Evolutionary conservation across 2,888 invertebrate species (phyloP), one percentile per base, ranked within the genome.

Genomic region (Actias luna): DNA sequence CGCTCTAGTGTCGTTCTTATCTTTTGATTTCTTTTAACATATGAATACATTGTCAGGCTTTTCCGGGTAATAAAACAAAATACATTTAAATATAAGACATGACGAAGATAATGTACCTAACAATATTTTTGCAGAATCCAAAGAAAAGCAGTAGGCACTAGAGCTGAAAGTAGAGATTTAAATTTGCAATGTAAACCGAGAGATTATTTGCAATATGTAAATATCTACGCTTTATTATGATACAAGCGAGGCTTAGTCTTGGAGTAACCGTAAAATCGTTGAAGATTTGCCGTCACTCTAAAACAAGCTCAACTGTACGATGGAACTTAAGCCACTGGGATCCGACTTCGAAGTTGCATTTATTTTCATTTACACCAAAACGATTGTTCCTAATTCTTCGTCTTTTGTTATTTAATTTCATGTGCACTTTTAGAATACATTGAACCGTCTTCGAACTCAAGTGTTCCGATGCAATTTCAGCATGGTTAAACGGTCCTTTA

Each of bases 251-350:
- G 73, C 68, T 72, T 66, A 70, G 69, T 72, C 67, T 69, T 64
- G 67, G 70, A 66, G 70, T 68, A 70, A 73, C 79, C 75, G 77
- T 78, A 70, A 78, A 82, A 81, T 78, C 73, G 73, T 71, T 76
- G 72, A 77, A 82, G 79, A 80, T 82, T 80, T 74, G 77, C 77
- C 75, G 78, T 77, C 75, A 78, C 75, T 76, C 74, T 76, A 73
- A 78, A 82, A 77, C 78, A 79, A 82, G 78, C 81, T 78, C 76
- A 70, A 77, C 75, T 78, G 69, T 75, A 81, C 79, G 78, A 79
- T 80, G 78, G 80, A 79, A 80, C 81, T 81, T 77, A 80, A 82
- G 76, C 78, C 73, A 72, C 75, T 75, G 71, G 77, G 75, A 82
- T 81, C 78, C 78, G 68, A 69, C 64, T 73, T 70, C 71, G 71